Evolutionary conservation across 1,140 invertebrate species (phyloP).

Genomic region (Bombus impatiens): DNA sequence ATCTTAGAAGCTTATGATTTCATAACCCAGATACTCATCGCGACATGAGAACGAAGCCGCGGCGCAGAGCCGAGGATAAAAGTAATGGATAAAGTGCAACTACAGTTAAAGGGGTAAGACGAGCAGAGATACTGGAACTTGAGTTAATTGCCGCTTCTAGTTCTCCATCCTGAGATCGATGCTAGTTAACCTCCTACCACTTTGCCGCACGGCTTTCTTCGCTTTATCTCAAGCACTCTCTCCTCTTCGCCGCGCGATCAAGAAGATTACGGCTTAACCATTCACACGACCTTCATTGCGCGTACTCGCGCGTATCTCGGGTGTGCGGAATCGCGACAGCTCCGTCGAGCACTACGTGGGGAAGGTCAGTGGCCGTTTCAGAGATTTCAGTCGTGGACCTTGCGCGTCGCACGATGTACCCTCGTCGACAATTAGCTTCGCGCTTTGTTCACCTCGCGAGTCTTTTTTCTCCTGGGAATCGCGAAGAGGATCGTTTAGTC

Average conservation of each 20-base stretch:
- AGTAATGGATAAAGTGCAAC: constrained; percentile 17
- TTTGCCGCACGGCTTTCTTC: constrained; percentile 10
- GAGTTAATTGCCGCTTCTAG: constrained; percentile 73
- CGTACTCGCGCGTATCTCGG: constrained; percentile 36
- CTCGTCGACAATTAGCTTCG: not conserved
- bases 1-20: not conserved
- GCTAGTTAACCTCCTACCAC: constrained; percentile 56
- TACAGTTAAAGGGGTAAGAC: constrained; percentile 52
- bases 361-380: constrained; percentile 45
- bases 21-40: constrained; percentile 1
- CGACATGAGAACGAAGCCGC: not conserved
- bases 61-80: not conserved
- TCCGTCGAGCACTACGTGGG: constrained; percentile 1
- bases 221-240: constrained; percentile 29
- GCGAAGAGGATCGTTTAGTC: no score
- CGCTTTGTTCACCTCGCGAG: not conserved
- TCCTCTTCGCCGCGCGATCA: constrained; percentile 2
- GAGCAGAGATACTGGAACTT: constrained; percentile 50
- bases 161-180: constrained; percentile 59
- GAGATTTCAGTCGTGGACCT: constrained; percentile 37
- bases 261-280: constrained; percentile 55
- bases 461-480: not conserved
- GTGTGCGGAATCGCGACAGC: constrained; percentile 27
- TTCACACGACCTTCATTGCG: constrained; percentile 45
- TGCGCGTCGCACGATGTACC: not conserved